Conservation (phyloP, 2,113 vertebrate genomes). For the Pogonocichla stellata region DNA sequence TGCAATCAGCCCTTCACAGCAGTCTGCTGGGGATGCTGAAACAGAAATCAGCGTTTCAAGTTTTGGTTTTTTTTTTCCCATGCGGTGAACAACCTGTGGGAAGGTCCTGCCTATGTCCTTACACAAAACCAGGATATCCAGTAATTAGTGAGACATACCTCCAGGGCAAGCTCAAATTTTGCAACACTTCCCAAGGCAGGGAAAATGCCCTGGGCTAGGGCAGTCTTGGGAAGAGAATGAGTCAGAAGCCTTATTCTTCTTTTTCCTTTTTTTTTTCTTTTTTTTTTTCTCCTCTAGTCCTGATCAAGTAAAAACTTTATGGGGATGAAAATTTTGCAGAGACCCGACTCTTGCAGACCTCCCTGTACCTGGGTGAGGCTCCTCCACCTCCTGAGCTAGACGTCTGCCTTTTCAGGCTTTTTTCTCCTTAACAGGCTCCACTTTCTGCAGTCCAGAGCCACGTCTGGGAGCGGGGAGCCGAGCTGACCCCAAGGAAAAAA, state of each 20-base stretch:
- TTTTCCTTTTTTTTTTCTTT: neutral
- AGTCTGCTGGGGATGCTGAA: slow-evolving; percentile 30
- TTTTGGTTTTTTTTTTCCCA: slow-evolving; percentile 25
- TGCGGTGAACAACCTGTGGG: slow-evolving; percentile 45
- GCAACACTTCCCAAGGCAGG: slow-evolving; percentile 65
- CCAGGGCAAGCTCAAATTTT: slow-evolving; percentile 46
- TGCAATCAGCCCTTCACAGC: slow-evolving; percentile 22
- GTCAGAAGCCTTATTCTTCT: neutral
- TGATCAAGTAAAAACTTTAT: neutral
- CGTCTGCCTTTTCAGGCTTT: neutral
- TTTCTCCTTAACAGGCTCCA: neutral
- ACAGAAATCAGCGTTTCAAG: slow-evolving; percentile 15
- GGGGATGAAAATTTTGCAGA: neutral
- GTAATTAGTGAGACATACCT: slow-evolving; percentile 54
- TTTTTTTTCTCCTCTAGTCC: neutral
- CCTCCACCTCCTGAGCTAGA: neutral
- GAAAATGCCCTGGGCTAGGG: slow-evolving; percentile 48
- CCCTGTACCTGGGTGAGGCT: neutral
- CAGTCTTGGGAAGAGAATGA: slow-evolving; percentile 63
- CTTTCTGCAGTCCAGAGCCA: neutral
- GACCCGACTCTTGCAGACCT: neutral
- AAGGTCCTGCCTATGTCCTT: slow-evolving; percentile 59
- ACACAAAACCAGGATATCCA: slow-evolving; percentile 66
- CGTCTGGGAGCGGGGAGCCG: neutral
- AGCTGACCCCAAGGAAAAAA: neutral